Evolutionary conservation across 2,888 invertebrate species (phyloP).

Genomic region (Hymenopus coronatus): DNA sequence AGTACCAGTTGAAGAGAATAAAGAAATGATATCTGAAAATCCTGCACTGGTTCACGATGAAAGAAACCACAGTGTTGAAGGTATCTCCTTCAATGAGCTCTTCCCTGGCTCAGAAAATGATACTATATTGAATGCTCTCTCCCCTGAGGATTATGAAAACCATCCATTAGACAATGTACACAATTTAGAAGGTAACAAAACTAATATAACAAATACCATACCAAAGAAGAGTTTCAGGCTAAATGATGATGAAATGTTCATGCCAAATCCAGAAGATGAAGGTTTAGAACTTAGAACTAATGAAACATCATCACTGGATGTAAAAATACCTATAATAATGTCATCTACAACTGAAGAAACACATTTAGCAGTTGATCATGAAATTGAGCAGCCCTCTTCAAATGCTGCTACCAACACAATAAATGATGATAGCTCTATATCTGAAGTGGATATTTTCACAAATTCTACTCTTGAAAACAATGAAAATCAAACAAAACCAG

Average conservation of each 20-base stretch:
- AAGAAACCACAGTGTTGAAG: neutral
- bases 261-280: constrained; percentile 47
- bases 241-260: constrained; percentile 53
- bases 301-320: neutral
- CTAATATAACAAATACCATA: constrained; percentile 37
- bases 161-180: neutral
- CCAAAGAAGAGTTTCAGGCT: constrained; percentile 48
- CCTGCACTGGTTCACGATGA: neutral
- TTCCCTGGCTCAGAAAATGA: constrained; percentile 6
- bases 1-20: neutral
- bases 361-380: neutral
- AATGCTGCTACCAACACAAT: neutral
- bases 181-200: constrained; percentile 15
- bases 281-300: neutral
- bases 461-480: neutral
- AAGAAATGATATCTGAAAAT: neutral
- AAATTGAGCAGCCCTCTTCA: neutral
- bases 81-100: neutral
- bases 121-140: neutral
- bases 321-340: neutral
- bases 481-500: neutral
- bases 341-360: neutral
- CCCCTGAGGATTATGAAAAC: constrained; percentile 33
- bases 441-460: neutral
- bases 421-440: neutral